Base-by-base conservation (phyloP, 2,888 invertebrate genomes). In the Drosophila tripunctata region DNA sequence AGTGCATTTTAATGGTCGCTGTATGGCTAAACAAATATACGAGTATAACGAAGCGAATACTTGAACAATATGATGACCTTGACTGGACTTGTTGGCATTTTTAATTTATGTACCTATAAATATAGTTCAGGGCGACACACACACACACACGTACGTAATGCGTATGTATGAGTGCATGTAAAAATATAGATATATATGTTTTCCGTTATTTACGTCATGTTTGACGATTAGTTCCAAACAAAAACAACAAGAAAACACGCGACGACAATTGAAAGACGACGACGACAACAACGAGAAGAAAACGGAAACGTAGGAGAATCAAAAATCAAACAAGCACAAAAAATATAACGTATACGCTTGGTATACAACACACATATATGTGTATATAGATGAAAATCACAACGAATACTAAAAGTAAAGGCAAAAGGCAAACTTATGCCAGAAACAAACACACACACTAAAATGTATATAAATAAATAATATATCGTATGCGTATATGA, bases 111-210 rank as follows among this genome's bases (percentile, higher is more conserved):
- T 70, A 47, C 67, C 75, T 78, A 81, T 76, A 81, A 78, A 81
- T 84, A 81, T 84, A 84, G 84, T 84, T 80, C 80, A 80, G 80
- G 84, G 84, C 70, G 45, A 54, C 24, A 48, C 33, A 27, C 8
- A 12, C 27, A 47, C 12, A 50, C 40, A 44, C 10, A 31, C 14
- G 38, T n/a, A n/a, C 15, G 14, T 17, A 19, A 14, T 17, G 6
- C 8, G 10, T 21, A 19, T 33, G 8, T 14, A n/a, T 19, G 36
- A 40, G 38, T 38, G 21, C 27, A 21, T 61, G 33, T 40, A 41
- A 14, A 14, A 52, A 52, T 47, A 43, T 54, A 56, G 38, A 41
- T 17, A 44, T 14, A 45, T 31, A 33, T 19, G 45, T 33, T 57
- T 38, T 57, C 58, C 47, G 71, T 48, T 45, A 50, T 79, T 77